phyloP scores from a whole-genome alignment of 2,888 invertebrate genomes.

The Acronicta leporina region DNA sequence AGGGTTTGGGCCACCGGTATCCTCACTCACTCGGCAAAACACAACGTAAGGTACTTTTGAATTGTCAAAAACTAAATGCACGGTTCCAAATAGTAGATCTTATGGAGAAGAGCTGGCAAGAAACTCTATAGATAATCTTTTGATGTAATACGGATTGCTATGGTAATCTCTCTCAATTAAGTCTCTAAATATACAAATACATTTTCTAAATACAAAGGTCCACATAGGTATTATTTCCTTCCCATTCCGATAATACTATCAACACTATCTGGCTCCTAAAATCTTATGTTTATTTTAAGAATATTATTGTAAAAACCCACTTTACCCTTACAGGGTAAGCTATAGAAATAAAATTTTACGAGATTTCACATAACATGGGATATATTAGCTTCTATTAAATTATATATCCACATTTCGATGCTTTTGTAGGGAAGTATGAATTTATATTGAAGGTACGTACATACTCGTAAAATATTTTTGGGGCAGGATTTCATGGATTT shows the following conservation, averaged over 20 bases:
- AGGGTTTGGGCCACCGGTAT: too few species aligned
- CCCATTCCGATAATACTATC: constrained; percentile 21
- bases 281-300: constrained; percentile 52
- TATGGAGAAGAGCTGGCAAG: too few species aligned
- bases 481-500: constrained; percentile 7
- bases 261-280: constrained; percentile 31
- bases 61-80: too few species aligned
- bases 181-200: too few species aligned
- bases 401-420: constrained; percentile 36
- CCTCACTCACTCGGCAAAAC: too few species aligned
- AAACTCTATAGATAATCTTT: too few species aligned
- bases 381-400: constrained; percentile 50
- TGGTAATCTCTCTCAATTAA: neutral
- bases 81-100: too few species aligned
- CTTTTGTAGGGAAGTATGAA: constrained; percentile 19
- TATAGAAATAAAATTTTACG: constrained; percentile 53
- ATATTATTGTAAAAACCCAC: constrained; percentile 49
- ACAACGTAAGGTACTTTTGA: too few species aligned
- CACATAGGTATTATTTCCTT: neutral
- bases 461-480: too few species aligned
- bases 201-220: too few species aligned
- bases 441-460: constrained; percentile 14
- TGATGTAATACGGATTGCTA: too few species aligned
- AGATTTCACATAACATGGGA: constrained; percentile 32
- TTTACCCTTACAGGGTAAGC: constrained; percentile 47